Evolutionary conservation across 2,113 vertebrate species (phyloP), one percentile per base, ranked within the genome.

Genomic region (Ophthalmotilapia sp.): DNA sequence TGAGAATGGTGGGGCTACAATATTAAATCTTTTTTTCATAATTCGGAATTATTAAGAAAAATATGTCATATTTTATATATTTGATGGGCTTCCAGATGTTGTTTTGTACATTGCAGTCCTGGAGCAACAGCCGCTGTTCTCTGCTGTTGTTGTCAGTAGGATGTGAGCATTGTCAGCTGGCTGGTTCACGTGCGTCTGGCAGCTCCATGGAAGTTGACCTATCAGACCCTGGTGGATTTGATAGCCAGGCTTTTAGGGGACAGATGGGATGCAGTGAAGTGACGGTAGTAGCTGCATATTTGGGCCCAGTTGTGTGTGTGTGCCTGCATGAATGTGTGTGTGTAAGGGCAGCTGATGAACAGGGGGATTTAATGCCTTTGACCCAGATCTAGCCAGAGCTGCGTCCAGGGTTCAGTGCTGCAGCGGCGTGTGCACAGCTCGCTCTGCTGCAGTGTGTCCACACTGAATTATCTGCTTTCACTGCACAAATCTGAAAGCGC

Each of bases 181-280:
- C 51, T 79, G 40, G 17, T 81, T 90, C 90, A 95, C 45, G 80
- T 92, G 92, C 17, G 9, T 79, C 89, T 84, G 82, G 77, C 88
- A 62, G 84, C 83, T 91, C 86, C 87, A 77, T 45, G 84, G 90
- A 89, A 82, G 89, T 54, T 87, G 93, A 93, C 95, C 94, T 83
- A 83, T 45, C 70, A 58, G 91, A 91, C 94, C 89, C 94, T 87
- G 89, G 90, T 95, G 91, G 92, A 94, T 95, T 93, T 94, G 91
- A 95, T 93, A 91, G 93, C 79, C 81, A 29, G 81, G 93, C 88
- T 93, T 92, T 92, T 93, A 88, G 91, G 94, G 94, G 93, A 95
- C 95, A 96, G 96, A 96, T 96, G 95, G 96, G 92, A 62, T 85
- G 91, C 79, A 51, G 70, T 56, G 93, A 95, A 93, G 92, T 94